Base-by-base conservation (phyloP, 2,113 vertebrate genomes). In the Emydura subglobosa region DNA sequence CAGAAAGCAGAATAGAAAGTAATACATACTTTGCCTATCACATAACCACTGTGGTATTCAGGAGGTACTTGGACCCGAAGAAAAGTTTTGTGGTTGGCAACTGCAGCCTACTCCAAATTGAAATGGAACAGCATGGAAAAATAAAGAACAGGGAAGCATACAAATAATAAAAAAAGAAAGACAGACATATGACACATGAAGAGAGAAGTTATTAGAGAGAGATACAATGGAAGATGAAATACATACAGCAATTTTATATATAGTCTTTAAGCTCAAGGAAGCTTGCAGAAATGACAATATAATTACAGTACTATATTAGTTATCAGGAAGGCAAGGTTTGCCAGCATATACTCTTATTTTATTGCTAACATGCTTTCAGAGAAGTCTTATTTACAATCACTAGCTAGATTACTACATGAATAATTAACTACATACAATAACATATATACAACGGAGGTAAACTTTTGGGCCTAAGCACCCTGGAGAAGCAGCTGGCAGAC, bases 11-110 rank as follows among this genome's bases (percentile, higher is more conserved):
- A 96, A 74, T 80, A 82, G 91, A 94, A 94, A 97, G 21, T 24
- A 88, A 96, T 97, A 99, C 98, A 97, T 99, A 99, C 99, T 99
- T 99, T 98, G 97, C 98, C 98, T 96, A 97, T 97, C 88, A 98
- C 82, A 97, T 97, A 98, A 98, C 98, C 98, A 98, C 98, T 98
- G 95, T 98, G 98, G 96, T 99, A 99, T 93, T 99, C 98, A 91
- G 98, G 98, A 98, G 98, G 98, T 93, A 99, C 97, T 96, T 98
- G 98, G 97, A 99, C 98, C 98, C 97, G 98, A 25, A 99, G 98
- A 93, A 99, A 99, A 95, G 97, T 94, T 98, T 98, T 89, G n/a
- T 94, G 95, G 87, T 97, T 94, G 78, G 95, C 83, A 97, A 94
- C 92, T 95, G 94, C 59, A 51, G 95, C 97, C 98, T 98, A 98